Conservation (phyloP, 2,888 invertebrate species). For the Noctua janthe region DNA sequence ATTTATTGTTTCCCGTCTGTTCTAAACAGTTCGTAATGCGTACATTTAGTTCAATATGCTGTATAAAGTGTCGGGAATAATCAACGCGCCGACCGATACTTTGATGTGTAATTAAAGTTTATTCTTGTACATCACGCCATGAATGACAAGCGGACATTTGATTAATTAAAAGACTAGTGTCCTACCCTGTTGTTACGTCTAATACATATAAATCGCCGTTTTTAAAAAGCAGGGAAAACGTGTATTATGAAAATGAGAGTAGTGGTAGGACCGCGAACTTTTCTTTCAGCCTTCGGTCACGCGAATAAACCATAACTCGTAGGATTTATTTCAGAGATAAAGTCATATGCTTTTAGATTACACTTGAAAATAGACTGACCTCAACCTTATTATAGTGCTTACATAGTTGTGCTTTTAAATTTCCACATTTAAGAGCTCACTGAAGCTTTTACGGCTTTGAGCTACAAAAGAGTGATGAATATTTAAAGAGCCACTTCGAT, state of each 20-base stretch:
- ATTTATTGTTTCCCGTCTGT: conserved; percentile 60
- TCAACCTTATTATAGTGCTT: conserved; percentile 36
- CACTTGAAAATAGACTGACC: conserved; percentile 59
- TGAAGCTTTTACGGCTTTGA: conserved; percentile 24
- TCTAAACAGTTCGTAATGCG: conserved; percentile 32
- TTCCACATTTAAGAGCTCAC: conserved; percentile 7
- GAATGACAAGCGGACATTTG: conserved; percentile 52
- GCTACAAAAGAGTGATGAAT: conserved; percentile 23
- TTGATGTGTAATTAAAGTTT: conserved; percentile 58
- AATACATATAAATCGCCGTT: conserved; percentile 36
- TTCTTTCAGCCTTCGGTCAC: conserved; percentile 64
- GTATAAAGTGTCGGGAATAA: conserved; percentile 53
- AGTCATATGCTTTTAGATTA: conserved; percentile 57
- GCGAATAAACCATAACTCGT: conserved; percentile 66
- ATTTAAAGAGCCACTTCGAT: not conserved
- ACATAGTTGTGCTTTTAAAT: conserved; percentile 23
- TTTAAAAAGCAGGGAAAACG: conserved; percentile 39
- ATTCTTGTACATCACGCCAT: conserved; percentile 51
- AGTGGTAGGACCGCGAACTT: conserved; percentile 43
- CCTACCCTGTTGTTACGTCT: conserved; percentile 23
- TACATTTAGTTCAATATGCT: conserved; percentile 38
- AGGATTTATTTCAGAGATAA: conserved; percentile 65
- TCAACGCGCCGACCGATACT: conserved; percentile 50
- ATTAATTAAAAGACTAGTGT: conserved; percentile 53
- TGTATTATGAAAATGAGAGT: conserved; percentile 55